Percentiles rank a stretch among this genome's conserved stretches.
These are phyloP conservation scores for Zaprionus davidi DNA, from an alignment of 1,140 invertebrate species.

Conservation along the genomic window DNA sequence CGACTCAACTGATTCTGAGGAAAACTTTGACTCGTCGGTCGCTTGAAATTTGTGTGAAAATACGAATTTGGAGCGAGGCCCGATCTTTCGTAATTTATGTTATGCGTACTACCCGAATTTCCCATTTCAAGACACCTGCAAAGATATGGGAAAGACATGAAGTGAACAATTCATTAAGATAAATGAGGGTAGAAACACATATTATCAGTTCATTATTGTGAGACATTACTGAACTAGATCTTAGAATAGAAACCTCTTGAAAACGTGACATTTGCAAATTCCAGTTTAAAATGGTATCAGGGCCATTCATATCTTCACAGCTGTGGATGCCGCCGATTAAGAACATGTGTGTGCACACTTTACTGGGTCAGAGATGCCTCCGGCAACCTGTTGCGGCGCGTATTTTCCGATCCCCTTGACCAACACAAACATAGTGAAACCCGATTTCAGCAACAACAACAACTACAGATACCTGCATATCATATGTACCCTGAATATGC, in stretches of 20 bases:
- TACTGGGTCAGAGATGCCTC: conserved; percentile 3
- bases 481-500: neutral
- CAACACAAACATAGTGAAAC: neutral
- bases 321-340: conserved; percentile 6
- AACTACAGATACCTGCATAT: neutral
- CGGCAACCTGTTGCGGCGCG: neutral
- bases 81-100: conserved; percentile 37
- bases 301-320: conserved; percentile 1
- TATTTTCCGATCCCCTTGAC: neutral
- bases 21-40: conserved; percentile 1
- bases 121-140: conserved; percentile 40
- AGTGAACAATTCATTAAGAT: neutral
- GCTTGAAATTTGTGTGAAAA: conserved; percentile 67
- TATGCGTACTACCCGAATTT: conserved; percentile 55
- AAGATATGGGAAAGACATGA: conserved; percentile 1
- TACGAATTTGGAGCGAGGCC: conserved; percentile 31
- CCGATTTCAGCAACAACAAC: neutral
- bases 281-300: neutral
- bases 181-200: neutral
- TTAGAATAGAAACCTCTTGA: neutral
- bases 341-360: conserved; percentile 1
- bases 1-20: conserved; percentile 29
- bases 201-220: neutral
- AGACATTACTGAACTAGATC: neutral
- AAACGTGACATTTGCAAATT: conserved; percentile 2